Evolutionary conservation across 2,888 invertebrate species (phyloP), one percentile per base, ranked within the genome.

Genomic region (Brachycybe producta): DNA sequence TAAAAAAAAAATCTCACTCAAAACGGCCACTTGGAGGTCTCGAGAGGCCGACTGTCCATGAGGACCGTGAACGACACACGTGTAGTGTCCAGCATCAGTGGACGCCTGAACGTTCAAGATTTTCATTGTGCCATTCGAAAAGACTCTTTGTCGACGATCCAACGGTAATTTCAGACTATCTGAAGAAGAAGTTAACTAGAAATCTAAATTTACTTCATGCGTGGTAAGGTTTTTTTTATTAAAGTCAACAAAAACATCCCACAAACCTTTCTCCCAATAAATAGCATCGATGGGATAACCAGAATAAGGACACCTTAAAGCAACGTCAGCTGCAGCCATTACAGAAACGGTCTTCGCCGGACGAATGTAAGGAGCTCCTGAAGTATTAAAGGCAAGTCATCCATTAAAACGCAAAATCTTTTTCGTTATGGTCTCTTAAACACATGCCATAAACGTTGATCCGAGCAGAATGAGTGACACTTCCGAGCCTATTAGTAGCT

Each of bases 211-310:
- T n/a, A n/a, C n/a, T n/a, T n/a, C n/a, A n/a, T n/a, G n/a, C n/a
- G n/a, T n/a, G n/a, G n/a, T n/a, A n/a, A n/a, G n/a, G n/a, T n/a
- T n/a, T n/a, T n/a, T n/a, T n/a, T n/a, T n/a, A n/a, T n/a, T n/a
- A n/a, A n/a, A n/a, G n/a, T n/a, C n/a, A n/a, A n/a, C n/a, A n/a
- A n/a, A n/a, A n/a, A n/a, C 11, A 44, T 19, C 8, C n/a, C 8
- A 36, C 19, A 21, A 70, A 77, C 88, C 86, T 69, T 88, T 77
- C 70, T 88, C 90, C 94, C 94, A 95, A 17, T 85, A 84, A 61
- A 92, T 86, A 39, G 82, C 80, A 61, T 88, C 86, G 57, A 94
- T 86, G 8, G 94, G 94, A 70, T 87, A 88, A 32, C 94, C 94
- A 56, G 91, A 88, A 36, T 91, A 91, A 1, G 92, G 91, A 65